A percentile compares a stretch with the other conserved stretches of the same genome.
Conservation (phyloP, 1,140 invertebrate species). For the Tetranychus urticae region DNA sequence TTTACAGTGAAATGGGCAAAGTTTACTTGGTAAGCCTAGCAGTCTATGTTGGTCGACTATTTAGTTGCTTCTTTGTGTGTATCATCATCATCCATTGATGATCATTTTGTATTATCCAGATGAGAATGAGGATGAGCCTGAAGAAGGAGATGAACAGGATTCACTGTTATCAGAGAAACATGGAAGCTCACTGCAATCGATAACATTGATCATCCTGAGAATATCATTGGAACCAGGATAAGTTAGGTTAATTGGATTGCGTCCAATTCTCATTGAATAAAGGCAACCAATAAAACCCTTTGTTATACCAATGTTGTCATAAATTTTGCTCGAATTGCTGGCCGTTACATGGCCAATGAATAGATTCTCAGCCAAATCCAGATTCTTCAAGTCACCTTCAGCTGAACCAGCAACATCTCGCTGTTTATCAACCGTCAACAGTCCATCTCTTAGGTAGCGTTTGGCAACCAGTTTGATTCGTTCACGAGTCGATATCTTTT, state of each 20-base stretch:
- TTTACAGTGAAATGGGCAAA: too few species aligned
- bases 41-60: too few species aligned
- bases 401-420: slow-evolving; percentile 54
- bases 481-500: slow-evolving; percentile 21
- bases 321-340: slow-evolving; percentile 35
- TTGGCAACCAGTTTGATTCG: slow-evolving; percentile 46
- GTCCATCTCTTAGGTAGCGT: slow-evolving; percentile 52
- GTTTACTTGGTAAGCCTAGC: too few species aligned
- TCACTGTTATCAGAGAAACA: slow-evolving; percentile 15
- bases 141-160: too few species aligned
- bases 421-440: slow-evolving; percentile 51
- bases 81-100: too few species aligned
- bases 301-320: slow-evolving; percentile 56
- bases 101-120: too few species aligned
- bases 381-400: slow-evolving; percentile 45
- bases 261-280: slow-evolving; percentile 38
- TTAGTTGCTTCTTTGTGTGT: too few species aligned
- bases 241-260: slow-evolving; percentile 32
- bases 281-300: slow-evolving; percentile 63
- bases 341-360: slow-evolving; percentile 48
- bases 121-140: too few species aligned
- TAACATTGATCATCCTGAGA: slow-evolving; percentile 8
- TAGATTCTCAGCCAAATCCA: slow-evolving; percentile 55
- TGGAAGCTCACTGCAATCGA: slow-evolving; percentile 3
- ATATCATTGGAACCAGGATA: slow-evolving; percentile 19